A percentile compares a stretch with the other conserved stretches of the same genome.
Evolutionary conservation across 2,113 vertebrate genomes (phyloP).

Genomic region (Nettapus auritus): DNA sequence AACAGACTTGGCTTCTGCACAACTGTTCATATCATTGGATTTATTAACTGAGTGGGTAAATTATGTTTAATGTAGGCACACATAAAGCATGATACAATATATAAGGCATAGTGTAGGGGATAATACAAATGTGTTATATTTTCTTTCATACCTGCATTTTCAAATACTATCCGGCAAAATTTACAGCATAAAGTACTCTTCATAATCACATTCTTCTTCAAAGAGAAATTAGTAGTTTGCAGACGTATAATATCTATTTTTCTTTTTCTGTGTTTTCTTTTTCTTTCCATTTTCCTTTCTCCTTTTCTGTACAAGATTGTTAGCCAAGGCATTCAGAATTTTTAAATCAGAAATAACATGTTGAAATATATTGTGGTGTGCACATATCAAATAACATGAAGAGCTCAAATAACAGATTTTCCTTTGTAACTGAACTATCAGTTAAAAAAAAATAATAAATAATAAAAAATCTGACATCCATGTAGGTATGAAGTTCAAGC

Average conservation of each 20-base stretch:
- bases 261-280: too few relatives aligned
- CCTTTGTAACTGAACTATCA: neutral
- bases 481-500: neutral
- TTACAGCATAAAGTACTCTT: neutral
- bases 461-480: neutral
- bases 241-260: neutral
- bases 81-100: neutral
- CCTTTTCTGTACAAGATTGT: neutral
- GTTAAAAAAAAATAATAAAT: neutral
- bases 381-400: neutral
- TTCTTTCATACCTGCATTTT: neutral
- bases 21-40: neutral
- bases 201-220: neutral
- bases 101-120: neutral
- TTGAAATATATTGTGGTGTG: neutral
- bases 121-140: neutral
- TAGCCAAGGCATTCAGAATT: neutral
- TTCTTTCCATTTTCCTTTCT: neutral
- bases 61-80: neutral
- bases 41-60: neutral
- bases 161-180: neutral
- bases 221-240: neutral
- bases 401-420: neutral
- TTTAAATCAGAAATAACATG: neutral
- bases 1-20: neutral